Conservation (phyloP, 2,888 invertebrate species). For the Eledona agricola region DNA sequence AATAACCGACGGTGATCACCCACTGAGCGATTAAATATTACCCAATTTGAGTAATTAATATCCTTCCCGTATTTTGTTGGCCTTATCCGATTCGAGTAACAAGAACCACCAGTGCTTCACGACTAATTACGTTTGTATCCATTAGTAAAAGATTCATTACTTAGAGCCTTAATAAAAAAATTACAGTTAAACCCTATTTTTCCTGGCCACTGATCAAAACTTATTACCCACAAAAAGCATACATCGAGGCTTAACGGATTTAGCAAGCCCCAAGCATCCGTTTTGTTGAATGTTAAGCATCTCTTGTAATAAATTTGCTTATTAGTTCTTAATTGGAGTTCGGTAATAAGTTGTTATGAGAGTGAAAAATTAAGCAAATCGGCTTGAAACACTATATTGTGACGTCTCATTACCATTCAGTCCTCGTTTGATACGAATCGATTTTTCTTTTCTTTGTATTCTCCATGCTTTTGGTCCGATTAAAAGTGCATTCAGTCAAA, state of each 20-base stretch:
- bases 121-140: no score
- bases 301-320: slow-evolving; percentile 19
- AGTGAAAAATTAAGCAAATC: no score
- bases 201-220: slow-evolving; percentile 1
- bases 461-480: background rate
- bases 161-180: no score
- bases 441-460: slow-evolving; percentile 7
- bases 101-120: no score
- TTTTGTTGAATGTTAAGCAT: slow-evolving; percentile 11
- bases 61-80: no score
- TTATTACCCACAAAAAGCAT: slow-evolving; percentile 5
- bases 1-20: no score
- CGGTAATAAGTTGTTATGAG: background rate
- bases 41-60: no score
- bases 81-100: no score
- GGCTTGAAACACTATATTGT: no score
- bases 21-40: no score
- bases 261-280: slow-evolving; percentile 13
- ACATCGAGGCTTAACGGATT: slow-evolving; percentile 21
- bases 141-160: no score
- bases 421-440: background rate
- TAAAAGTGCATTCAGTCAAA: slow-evolving; percentile 21
- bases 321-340: slow-evolving; percentile 8
- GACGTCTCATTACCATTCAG: slow-evolving; percentile 2
- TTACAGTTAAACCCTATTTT: no score